These are phyloP conservation scores for Drosophila persimilis DNA, from an alignment of 1,140 invertebrate species.

Conservation along the genomic window DNA sequence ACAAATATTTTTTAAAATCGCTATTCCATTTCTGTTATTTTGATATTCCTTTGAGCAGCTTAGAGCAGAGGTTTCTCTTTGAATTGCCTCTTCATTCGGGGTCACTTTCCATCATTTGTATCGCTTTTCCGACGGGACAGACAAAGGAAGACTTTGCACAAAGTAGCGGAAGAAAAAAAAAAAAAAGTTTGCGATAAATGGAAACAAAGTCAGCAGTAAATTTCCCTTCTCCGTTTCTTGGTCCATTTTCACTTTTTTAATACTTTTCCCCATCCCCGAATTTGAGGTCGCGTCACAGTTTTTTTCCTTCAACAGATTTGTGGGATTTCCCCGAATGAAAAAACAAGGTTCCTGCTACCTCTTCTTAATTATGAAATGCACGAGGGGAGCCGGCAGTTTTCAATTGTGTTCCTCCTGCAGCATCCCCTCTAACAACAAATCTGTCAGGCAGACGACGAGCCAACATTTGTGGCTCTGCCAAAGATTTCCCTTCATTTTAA, in stretches of 20 bases:
- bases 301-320: slow-evolving; percentile 7
- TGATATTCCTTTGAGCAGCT: slow-evolving; percentile 22
- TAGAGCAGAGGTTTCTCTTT: not conserved
- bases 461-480: slow-evolving; percentile 25
- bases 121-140: slow-evolving; percentile 10
- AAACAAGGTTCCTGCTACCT: slow-evolving; percentile 15
- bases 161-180: slow-evolving; percentile 33
- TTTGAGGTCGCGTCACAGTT: slow-evolving; percentile 49
- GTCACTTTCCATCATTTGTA: slow-evolving; percentile 38
- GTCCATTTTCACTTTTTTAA: slow-evolving; percentile 26
- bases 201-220: slow-evolving; percentile 40
- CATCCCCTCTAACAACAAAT: slow-evolving; percentile 25
- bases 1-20: not conserved
- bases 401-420: slow-evolving; percentile 16
- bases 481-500: slow-evolving; percentile 28
- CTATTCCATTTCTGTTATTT: not conserved
- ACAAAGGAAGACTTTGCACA: slow-evolving; percentile 9
- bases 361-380: slow-evolving; percentile 55
- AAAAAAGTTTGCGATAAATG: slow-evolving; percentile 41
- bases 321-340: not conserved
- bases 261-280: slow-evolving; percentile 11
- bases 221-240: not conserved
- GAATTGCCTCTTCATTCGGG: slow-evolving; percentile 23
- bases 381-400: slow-evolving; percentile 2
- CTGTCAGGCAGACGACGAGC: slow-evolving; percentile 1